Base-by-base conservation (phyloP, 2,888 invertebrate species). In the Apocheima hispidaria region DNA sequence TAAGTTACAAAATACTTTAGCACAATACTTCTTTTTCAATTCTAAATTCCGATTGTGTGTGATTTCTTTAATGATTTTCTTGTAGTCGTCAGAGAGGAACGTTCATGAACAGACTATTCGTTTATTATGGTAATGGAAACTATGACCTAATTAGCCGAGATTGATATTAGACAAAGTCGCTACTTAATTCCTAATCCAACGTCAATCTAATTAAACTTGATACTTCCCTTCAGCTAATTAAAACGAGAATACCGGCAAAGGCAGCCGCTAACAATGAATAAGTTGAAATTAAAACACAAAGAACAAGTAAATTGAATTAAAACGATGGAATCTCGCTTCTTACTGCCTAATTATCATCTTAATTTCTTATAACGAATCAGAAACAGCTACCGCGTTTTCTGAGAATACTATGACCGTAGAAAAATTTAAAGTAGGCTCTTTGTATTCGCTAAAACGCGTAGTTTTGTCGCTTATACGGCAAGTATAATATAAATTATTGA, bases 271-370 rank as follows among this genome's bases (percentile, higher is more conserved):
- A 71, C 71, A 73, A 61, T 68, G 71, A 74, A 71, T 63, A 71
- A 70, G 64, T 74, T 75, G 70, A 71, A 71, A 74, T 68, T 65
- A 65, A 65, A 65, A 68, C 60, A 64, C 66, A 70, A 70, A 68
- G 70, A 73, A 74, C 72, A 74, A 72, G 68, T 54, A 68, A 67
- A 70, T 70, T 68, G 75, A 78, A 77, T 77, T 70, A 69, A 71
- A 69, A 72, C 71, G 71, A 70, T 70, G 79, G 77, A 77, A 82
- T 82, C 78, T 73, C 69, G 70, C 72, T 73, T 76, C 70, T 71
- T 74, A 73, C 75, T 65, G 74, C 70, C 77, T 83, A 82, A 87
- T 88, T 87, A 87, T 80, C 81, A 86, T 84, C 72, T 83, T 83
- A 87, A 87, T 86, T 83, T 73, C 67, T 78, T 69, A 72, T 84